Evolutionary conservation across 2,888 invertebrate genomes (phyloP), one percentile per base, ranked within the genome.

Genomic region (Diaperis boleti): DNA sequence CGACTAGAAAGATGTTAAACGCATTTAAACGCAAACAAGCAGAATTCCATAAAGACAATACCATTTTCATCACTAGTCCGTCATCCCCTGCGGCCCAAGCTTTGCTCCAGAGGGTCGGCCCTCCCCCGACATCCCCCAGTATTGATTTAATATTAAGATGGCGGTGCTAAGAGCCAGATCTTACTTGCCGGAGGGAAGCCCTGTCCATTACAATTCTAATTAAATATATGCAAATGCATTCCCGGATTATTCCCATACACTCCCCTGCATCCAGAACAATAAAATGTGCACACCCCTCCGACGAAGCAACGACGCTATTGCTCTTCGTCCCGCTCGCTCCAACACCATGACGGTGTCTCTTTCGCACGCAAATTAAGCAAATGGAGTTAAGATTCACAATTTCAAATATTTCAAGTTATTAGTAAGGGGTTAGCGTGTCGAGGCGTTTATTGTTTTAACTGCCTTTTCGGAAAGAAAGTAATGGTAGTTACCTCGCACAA

Each of bases 181-280:
- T 70, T 69, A 68, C 47, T 62, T 44, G 57, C 59, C 26, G 45
- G 11, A 68, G 70, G 70, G 59, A 65, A 64, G 54, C 65, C 68
- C 45, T 63, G 71, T 70, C 72, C 70, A 72, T 73, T 73, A 71
- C 69, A 67, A 65, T 64, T 64, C 69, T 72, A 73, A 73, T 73
- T 73, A 73, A 73, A 73, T 72, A 71, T 73, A 73, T 73, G 73
- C 72, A 73, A 73, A 73, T 72, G 71, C 69, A 72, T 72, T 72
- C 73, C 67, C 59, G 73, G 71, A 72, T 73, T 72, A 73, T 70
- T 65, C 66, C 62, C 59, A 62, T 66, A 44, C 57, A 61, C 54
- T 52, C 66, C 65, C 65, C 42, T 56, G 42, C 55, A 22, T 45
- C 50, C 55, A 42, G 50, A 63, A 71, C 70, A 69, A 72, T 71